Evolutionary conservation across 2,113 vertebrate genomes (phyloP), one percentile per base, ranked within the genome.

Genomic region (Halcyon senegalensis): DNA sequence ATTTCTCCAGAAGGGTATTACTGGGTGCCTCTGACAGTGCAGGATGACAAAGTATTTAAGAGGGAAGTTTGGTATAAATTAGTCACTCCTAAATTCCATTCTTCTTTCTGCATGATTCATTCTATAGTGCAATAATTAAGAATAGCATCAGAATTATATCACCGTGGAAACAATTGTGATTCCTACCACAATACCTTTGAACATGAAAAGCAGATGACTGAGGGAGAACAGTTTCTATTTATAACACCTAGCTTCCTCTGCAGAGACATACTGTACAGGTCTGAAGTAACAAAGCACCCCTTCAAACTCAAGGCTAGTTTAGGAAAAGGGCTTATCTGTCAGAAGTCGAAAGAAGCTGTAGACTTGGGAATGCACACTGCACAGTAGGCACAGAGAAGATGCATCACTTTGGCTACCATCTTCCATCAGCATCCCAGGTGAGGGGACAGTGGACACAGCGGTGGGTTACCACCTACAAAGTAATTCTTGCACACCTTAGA

Each of bases 11-110:
- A 35, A 90, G 60, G 62, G 43, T 78, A 18, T 82, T 20, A 25
- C 69, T 31, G 43, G 17, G 51, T 55, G n/a, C 60, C 43, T 94
- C 53, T 6, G 7, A 60, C n/a, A 30, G 44, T 87, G 89, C 94
- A 95, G 92, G 67, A 87, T 94, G 88, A 95, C 87, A 74, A 88
- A 85, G 92, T 79, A 91, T 20, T 81, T 13, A 43, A 37, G 60
- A 75, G 60, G 24, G 30, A 63, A 68, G 56, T 76, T 84, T 76
- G 62, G 37, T 62, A 94, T 79, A 72, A 96, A 89, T 74, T 0
- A 92, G 39, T 81, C 58, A 66, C 24, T 81, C 33, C 55, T 77
- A 4, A 85, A 60, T 56, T 39, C 73, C 66, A 33, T 90, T 92
- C 50, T 69, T 70, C 35, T 67, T 48, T 48, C 81, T 74, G 89